Evolutionary conservation across 2,888 invertebrate species (phyloP), one percentile per base, ranked within the genome.

Genomic region (Coenonympha arcania): DNA sequence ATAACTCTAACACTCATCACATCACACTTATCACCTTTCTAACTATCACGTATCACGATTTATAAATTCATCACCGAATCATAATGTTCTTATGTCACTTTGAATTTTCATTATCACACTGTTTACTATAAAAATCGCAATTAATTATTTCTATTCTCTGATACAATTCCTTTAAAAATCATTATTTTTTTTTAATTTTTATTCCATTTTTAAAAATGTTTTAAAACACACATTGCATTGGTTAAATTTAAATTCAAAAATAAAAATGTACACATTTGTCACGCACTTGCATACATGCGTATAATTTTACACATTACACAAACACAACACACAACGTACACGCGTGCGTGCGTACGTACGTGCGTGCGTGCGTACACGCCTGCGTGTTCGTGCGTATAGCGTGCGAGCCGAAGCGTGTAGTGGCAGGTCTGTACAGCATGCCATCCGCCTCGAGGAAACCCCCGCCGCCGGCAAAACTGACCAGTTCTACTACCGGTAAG

Each of bases 391-490:
- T 13, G 8, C 41, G 36, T 54, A 55, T 62, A 84, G 85, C 79
- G 26, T 76, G 79, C 52, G 87, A 85, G 28, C 68, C 80, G 31
- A 85, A 82, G 64, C 66, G 71, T 40, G 70, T 76, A 1, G 73
- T 80, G 2, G 64, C 76, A 0, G 83, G 82, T 0, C 41, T 85
- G 1, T 83, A 83, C 63, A 73, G 76, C 31, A 37, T 80, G 15
- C 79, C 85, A 0, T 76, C 83, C 0, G 76, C 76, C 1, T 77
- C 55, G 41, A 63, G 79, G 48, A 83, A 79, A 48, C 84, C 85
- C 0, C 85, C 85, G n/a, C 82, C 85, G 2, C 80, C 85, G 0
- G 66, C 75, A 1, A 84, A 85, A 56, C 20, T 77, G 4, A 66
- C 61, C 9, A 73, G 76, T 30, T 73, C 76, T 0, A 67, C 69